A percentile compares a stretch with the other conserved stretches of the same genome.
Conservation (phyloP, 2,797 vertebrate species). For the Acrocephalus scirpaceus region DNA sequence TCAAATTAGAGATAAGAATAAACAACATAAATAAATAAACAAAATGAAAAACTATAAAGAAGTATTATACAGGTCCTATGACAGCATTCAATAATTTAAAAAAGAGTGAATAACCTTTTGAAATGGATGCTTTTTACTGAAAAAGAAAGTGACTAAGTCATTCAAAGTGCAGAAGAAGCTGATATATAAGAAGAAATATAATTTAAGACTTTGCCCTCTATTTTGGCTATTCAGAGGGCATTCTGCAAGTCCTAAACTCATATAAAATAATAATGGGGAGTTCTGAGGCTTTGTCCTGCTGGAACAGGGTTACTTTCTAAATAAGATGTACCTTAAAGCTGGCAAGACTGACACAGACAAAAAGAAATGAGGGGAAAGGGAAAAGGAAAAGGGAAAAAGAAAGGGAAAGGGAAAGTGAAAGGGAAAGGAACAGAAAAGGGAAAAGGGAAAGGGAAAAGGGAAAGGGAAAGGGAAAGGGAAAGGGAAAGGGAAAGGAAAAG, state of each 20-base stretch:
- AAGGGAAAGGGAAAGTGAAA: background rate
- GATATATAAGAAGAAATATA: background rate
- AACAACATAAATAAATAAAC: background rate
- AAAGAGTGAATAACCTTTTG: background rate
- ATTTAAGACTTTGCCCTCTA: background rate
- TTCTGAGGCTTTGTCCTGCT: background rate
- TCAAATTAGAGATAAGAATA: background rate
- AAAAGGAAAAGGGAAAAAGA: background rate
- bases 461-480: background rate
- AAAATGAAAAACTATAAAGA: background rate
- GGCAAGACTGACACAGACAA: background rate
- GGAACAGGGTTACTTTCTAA: background rate
- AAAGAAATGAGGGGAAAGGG: background rate
- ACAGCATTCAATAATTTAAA: background rate
- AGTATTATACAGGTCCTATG: background rate
- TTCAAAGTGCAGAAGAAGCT: background rate
- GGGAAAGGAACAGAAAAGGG: background rate
- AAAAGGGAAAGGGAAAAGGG: background rate
- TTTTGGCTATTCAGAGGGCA: background rate
- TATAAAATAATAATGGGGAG: background rate
- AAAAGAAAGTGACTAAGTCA: background rate
- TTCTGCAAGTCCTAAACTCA: background rate
- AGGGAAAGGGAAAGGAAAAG: background rate
- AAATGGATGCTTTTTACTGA: background rate
- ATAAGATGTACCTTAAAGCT: background rate